Base-by-base conservation (phyloP, 2,113 vertebrate genomes). In the Actenoides hombroni region DNA sequence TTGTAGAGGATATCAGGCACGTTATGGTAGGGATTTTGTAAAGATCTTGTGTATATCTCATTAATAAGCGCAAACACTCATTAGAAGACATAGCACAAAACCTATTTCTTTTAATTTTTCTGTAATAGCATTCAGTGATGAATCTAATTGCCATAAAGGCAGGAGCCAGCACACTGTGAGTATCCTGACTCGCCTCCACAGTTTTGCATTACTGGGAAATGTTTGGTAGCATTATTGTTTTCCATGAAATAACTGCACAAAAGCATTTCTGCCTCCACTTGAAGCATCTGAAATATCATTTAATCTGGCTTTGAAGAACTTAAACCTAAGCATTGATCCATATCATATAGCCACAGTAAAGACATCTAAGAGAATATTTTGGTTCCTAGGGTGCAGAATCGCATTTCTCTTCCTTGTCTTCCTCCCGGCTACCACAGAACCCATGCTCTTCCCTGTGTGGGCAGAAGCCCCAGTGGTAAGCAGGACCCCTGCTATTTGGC, bases 91-190 rank as follows among this genome's bases (percentile, higher is more conserved):
- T 11, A n/a, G 49, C 25, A 88, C 5, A 71, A 82, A 40, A 23
- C 0, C 0, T 35, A 23, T 29, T 33, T 68, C 37, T 65, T n/a
- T 23, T 42, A 90, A 68, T 75, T 94, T 68, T 95, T 68, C 51
- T 68, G 31, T 69, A 68, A 61, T 48, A 82, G 3, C n/a, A 69
- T 85, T 90, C 82, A 90, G 2, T 42, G 53, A 79, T 37, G 46
- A 35, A 83, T 90, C 86, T 85, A 76, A 94, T 73, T 91, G 53
- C 14, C 33, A 24, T 39, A 71, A 71, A 90, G 16, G 40, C 48
- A 90, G 20, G 4, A 91, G 17, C 9, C 53, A 85, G 10, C 7
- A 60, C 13, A 48, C 29, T 54, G 37, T 75, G 56, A 86, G 39
- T 56, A 83, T 48, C 24, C 48, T 79, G 53, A 91, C 16, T 77